A percentile compares a stretch with the other conserved stretches of the same genome.
Evolutionary conservation across 1,140 invertebrate genomes (phyloP).

Genomic region (Listronotus oregonensis): DNA sequence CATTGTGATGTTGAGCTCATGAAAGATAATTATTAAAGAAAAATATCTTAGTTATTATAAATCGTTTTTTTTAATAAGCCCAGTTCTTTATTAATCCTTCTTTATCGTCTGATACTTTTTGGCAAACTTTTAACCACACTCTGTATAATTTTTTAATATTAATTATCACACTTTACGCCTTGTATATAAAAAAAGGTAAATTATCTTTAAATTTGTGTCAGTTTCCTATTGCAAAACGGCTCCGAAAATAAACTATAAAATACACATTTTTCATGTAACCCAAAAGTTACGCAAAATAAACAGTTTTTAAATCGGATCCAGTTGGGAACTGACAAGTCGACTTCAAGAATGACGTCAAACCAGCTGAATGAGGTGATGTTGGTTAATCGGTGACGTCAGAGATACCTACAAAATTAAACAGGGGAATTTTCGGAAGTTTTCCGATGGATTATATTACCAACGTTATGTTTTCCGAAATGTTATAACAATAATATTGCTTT

Average conservation of each 20-base stretch:
- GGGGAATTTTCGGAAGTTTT: conserved; percentile 13
- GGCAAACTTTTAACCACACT: too few species aligned
- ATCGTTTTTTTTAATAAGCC: too few species aligned
- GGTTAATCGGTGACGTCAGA: conserved; percentile 18
- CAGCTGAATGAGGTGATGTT: conserved; percentile 8
- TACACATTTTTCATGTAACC: neutral
- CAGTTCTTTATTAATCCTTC: too few species aligned
- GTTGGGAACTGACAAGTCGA: conserved; percentile 19
- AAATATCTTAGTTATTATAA: too few species aligned
- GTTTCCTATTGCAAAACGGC: neutral
- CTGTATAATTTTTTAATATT: too few species aligned
- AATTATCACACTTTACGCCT: neutral
- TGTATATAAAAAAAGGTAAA: neutral
- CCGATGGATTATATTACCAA: too few species aligned
- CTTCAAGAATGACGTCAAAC: conserved; percentile 33
- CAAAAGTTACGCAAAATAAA: conserved; percentile 1
- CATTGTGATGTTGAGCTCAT: too few species aligned
- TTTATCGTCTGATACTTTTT: too few species aligned
- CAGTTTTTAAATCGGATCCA: conserved; percentile 19
- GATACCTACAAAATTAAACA: neutral
- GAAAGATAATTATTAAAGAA: too few species aligned
- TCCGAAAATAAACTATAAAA: conserved; percentile 2
- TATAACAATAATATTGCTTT: too few species aligned
- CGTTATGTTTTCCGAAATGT: too few species aligned
- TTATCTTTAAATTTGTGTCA: neutral